Base-by-base conservation (phyloP, 2,888 invertebrate genomes). In the Machimus atricapillus region DNA sequence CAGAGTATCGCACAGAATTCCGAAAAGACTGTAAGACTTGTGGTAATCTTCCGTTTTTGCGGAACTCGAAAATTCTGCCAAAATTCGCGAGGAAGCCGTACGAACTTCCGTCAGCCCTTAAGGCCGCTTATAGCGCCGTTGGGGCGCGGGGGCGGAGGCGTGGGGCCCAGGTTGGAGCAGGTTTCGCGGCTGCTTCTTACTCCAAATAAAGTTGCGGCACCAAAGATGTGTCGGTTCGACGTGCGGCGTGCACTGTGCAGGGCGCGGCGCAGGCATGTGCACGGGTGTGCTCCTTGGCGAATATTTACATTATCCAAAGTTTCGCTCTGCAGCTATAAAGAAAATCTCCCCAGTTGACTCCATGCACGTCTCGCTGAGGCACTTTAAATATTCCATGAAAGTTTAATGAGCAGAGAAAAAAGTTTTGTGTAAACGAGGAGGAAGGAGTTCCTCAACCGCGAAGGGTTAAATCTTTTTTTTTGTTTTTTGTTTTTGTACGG, bases 321-420 rank as follows among this genome's bases (percentile, higher is more conserved):
- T 40, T 34, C 23, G 43, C 40, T 43, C 78, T 34, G 78, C 23
- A 78, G 40, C 78, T 40, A 78, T 78, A 78, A 78, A 78, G 78
- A 43, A 81, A 56, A 81, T 81, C 81, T 56, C 31, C 81, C 27
- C 27, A 34, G 56, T 81, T 81, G 81, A 81, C 52, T 81, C 52
- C 81, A 27, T 46, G 56, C 46, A 31, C 56, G 31, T 27, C 56
- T 27, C 56, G 56, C 14, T 27, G 27, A 81, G 58, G 83, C 43
- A 37, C 73, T 83, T 83, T 83, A 83, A 83, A 83, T 83, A 83
- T 83, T 83, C 83, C 83, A 83, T 83, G 83, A 83, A 83, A 83
- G 83, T 83, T 73, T 83, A 83, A 83, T 66, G 83, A 83, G 83
- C 58, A 73, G n/a, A 83, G 83, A 66, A 83, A 82, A 83, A 83